phyloP scores from a whole-genome alignment of 2,888 invertebrate genomes.

The Amiota mariae region DNA sequence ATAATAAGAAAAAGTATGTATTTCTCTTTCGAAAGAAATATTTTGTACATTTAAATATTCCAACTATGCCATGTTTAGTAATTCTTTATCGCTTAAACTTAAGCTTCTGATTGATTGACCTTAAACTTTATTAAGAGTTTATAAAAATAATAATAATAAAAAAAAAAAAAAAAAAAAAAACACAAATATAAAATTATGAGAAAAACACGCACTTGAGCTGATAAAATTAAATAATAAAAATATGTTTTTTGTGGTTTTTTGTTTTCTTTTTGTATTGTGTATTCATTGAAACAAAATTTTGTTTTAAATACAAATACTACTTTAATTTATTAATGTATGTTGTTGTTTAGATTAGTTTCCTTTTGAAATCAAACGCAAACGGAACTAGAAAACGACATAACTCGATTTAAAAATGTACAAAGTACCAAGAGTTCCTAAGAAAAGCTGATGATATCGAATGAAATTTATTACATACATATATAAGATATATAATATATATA shows the following conservation, averaged over 20 bases:
- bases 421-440: constrained; percentile 16
- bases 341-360: too few relatives aligned
- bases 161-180: not conserved
- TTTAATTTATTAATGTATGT: too few relatives aligned
- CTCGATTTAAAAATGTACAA: not conserved
- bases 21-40: too few relatives aligned
- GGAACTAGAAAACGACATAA: too few relatives aligned
- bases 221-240: not conserved
- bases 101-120: not conserved
- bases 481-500: not conserved
- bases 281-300: not conserved
- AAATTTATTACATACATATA: not conserved
- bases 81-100: not conserved
- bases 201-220: constrained; percentile 3
- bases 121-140: not conserved
- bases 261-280: not conserved
- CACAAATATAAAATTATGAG: not conserved
- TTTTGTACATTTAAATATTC: not conserved
- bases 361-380: too few relatives aligned
- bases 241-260: too few relatives aligned
- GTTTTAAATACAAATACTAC: not conserved
- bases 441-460: not conserved
- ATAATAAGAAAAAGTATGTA: too few relatives aligned
- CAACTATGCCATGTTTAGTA: not conserved
- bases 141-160: too few relatives aligned